These are phyloP conservation scores for Coecobrya sp. DNA, from an alignment of 2,888 invertebrate genomes.

Conservation along the genomic window DNA sequence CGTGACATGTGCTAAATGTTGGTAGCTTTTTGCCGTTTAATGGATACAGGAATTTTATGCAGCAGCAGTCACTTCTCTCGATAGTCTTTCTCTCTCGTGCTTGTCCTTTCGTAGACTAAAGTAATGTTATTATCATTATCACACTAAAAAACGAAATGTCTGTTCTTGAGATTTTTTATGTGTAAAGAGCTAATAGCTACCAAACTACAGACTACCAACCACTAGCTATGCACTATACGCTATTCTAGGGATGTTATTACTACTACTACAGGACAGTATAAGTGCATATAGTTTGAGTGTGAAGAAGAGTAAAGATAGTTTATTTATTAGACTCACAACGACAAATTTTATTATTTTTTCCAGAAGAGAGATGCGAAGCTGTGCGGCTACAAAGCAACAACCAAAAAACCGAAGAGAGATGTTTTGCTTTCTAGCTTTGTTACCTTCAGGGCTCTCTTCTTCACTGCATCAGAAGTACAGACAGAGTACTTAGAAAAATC, in stretches of 20 bases:
- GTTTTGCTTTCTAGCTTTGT: constrained; percentile 71
- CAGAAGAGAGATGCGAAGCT: constrained; percentile 54
- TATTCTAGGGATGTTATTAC: background rate
- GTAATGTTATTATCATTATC: constrained; percentile 77
- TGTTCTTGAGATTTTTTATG: constrained; percentile 71
- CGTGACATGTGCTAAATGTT: constrained; percentile 59
- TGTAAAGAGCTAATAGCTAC: constrained; percentile 32
- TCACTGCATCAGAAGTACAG: constrained; percentile 37
- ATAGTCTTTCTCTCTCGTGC: constrained; percentile 22
- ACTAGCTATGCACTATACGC: background rate
- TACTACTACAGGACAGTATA: constrained; percentile 5
- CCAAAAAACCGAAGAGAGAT: constrained; percentile 62
- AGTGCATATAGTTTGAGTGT: constrained; percentile 32
- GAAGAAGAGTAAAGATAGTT: constrained; percentile 73
- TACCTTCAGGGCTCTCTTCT: constrained; percentile 81
- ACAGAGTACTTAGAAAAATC: constrained; percentile 65
- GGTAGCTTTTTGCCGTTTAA: background rate
- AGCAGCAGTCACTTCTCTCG: background rate
- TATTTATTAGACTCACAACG: constrained; percentile 78
- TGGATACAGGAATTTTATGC: constrained; percentile 2
- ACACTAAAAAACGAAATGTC: constrained; percentile 77
- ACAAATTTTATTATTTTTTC: constrained; percentile 76
- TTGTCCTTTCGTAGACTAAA: constrained; percentile 45
- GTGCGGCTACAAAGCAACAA: constrained; percentile 35
- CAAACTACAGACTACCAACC: background rate